Base-by-base conservation (phyloP, 2,888 invertebrate genomes). In the Caenorhabditis plicata region DNA sequence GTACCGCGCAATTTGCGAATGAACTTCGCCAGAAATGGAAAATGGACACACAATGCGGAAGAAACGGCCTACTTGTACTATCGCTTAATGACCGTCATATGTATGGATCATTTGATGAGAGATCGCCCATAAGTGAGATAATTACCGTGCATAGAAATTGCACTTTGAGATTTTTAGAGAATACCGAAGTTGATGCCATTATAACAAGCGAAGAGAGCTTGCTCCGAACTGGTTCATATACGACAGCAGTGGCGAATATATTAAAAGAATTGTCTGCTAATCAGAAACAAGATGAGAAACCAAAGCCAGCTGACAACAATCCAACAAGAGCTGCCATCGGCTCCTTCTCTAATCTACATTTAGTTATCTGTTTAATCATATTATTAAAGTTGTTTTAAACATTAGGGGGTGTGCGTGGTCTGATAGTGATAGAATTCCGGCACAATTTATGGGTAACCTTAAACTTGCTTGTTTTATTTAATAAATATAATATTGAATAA, bases 41-140 rank as follows among this genome's bases (percentile, higher is more conserved):
- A 41, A 42, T 68, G 15, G 72, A 72, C 38, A 45, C 64, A 1
- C 72, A 72, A 43, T 72, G 72, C 35, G 56, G 60, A 19, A 53
- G 57, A 15, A 48, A 53, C 20, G 70, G 64, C 8, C 23, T 72
- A 20, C 54, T 72, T 9, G 41, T 71, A 22, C 51, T 72, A 9
- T 64, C 66, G 15, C 43, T 64, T 13, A 58, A 57, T 22, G 67
- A 70, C 25, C 61, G 68, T 25, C 36, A 55, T 13, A 47, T 72
- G 13, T 72, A 52, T 40, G 70, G 56, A 20, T 58, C 68, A 2
- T 60, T 64, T 43, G 72, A 71, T 46, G 31, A 47, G 35, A 33
- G 54, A 27, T 49, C 64, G 13, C 64, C 64, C 52, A 64, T 68
- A 4, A 49, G 68, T 64, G 17, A 57, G 67, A 35, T 38, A 25